phyloP scores from a whole-genome alignment of 2,113 vertebrate genomes.

The Camelus dromedarius region DNA sequence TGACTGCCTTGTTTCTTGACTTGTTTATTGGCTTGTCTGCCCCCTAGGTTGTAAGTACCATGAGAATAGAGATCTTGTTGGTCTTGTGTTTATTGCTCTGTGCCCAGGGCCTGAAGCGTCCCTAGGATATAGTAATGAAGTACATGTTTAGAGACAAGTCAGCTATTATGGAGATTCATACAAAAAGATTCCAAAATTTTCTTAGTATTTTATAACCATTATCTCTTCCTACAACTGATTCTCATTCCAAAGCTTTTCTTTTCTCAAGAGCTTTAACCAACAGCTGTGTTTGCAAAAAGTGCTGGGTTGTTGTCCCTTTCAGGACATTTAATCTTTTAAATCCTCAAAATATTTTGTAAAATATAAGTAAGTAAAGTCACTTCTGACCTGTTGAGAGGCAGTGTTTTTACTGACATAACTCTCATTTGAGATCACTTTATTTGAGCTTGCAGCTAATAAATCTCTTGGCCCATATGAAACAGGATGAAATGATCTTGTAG shows the following conservation, averaged over 20 bases:
- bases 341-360: conserved; percentile 85
- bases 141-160: conserved; percentile 52
- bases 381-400: conserved; percentile 81
- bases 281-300: conserved; percentile 84
- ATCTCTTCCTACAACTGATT: conserved; percentile 63
- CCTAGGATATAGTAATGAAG: neutral
- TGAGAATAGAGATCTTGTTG: neutral
- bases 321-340: conserved; percentile 86
- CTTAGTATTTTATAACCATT: conserved; percentile 67
- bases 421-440: conserved; percentile 82
- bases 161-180: conserved; percentile 40
- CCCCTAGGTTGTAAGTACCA: neutral
- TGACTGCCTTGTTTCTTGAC: neutral
- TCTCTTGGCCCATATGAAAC: conserved; percentile 72
- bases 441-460: conserved; percentile 79
- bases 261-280: conserved; percentile 74
- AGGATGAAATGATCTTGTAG: conserved; percentile 74
- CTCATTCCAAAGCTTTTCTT: conserved; percentile 68
- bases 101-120: neutral
- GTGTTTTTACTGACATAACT: conserved; percentile 84
- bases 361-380: conserved; percentile 82
- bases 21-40: neutral
- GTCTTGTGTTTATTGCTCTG: neutral
- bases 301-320: conserved; percentile 74
- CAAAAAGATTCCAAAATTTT: conserved; percentile 43